These are phyloP conservation scores for Heliconius aoede DNA, from an alignment of 2,888 invertebrate species.

Conservation along the genomic window DNA sequence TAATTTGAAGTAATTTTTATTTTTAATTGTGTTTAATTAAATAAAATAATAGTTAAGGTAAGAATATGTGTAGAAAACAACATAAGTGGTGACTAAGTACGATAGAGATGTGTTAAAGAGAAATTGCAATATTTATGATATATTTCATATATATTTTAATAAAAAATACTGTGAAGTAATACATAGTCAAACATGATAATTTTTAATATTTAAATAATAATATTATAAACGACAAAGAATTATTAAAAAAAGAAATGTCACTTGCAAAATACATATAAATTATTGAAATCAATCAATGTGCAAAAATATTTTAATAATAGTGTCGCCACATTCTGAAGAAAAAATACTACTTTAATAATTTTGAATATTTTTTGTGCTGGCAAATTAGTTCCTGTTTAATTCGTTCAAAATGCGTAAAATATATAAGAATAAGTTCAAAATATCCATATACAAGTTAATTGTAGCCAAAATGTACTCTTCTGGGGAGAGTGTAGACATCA, in stretches of 20 bases:
- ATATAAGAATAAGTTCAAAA: constrained; percentile 92
- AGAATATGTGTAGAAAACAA: neutral
- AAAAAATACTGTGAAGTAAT: constrained; percentile 4
- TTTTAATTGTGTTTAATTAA: neutral
- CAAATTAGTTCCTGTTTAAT: constrained; percentile 76
- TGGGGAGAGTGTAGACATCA: constrained; percentile 91
- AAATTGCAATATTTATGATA: neutral
- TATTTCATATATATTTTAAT: neutral
- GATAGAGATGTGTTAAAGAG: neutral
- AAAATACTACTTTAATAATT: constrained; percentile 4
- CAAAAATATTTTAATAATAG: neutral
- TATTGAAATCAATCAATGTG: constrained; percentile 5
- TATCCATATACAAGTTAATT: constrained; percentile 93
- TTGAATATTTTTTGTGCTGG: constrained; percentile 25
- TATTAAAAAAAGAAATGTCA: neutral
- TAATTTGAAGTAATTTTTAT: neutral
- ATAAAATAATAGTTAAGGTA: neutral
- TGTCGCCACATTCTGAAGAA: constrained; percentile 2
- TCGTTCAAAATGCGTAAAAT: constrained; percentile 89
- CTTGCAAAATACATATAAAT: constrained; percentile 1
- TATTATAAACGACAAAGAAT: constrained; percentile 1
- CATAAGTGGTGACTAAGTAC: neutral
- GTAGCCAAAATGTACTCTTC: constrained; percentile 95
- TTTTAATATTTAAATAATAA: constrained; percentile 1
- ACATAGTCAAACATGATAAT: neutral